Base-by-base conservation (phyloP, 2,113 vertebrate species). In the Oncorhynchus keta region DNA sequence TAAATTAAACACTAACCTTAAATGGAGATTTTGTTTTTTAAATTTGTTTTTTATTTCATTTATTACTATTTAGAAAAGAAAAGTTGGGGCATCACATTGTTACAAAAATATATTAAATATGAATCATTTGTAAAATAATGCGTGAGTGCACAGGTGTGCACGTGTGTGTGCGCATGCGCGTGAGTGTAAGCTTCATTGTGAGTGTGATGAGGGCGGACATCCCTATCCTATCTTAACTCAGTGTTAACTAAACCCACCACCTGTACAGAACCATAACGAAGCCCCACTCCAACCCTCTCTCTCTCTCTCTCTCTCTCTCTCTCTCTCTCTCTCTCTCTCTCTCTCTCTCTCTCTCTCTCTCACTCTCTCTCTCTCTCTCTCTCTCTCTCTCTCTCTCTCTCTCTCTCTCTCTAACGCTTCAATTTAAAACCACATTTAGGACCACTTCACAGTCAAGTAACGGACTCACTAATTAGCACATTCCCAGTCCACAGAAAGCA, bases 381-480 rank as follows among this genome's bases (percentile, higher is more conserved):
- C 91, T 87, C n/a, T n/a, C 16, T 55, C 49, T 55, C 4, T 92
- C 93, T 26, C 26, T 26, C 26, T 92, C 93, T 26, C 26, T 26
- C 26, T 92, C 93, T 93, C 91, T 92, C 93, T 93, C 91, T 84
- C 91, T 87, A 93, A 92, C 92, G 90, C 93, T 95, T 95, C 95
- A 94, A 94, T 95, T 92, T 95, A 94, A 93, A 93, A 95, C 94
- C 92, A 93, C 91, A 93, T 94, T 94, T 93, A 91, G 93, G 90
- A 94, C 93, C 49, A 95, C 95, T 93, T 93, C 94, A 95, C 92
- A 94, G 94, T 93, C 93, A 92, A 91, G 93, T 94, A 94, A 96
- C 95, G 91, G 91, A 89, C 87, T 84, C 90, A 84, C 93, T 96
- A 96, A 97, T 96, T 95, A 96, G 94, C 93, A 93, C 91, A 94